Evolutionary conservation across 1,140 invertebrate species (phyloP).

Genomic region (Macrosteles quadrilineatus): DNA sequence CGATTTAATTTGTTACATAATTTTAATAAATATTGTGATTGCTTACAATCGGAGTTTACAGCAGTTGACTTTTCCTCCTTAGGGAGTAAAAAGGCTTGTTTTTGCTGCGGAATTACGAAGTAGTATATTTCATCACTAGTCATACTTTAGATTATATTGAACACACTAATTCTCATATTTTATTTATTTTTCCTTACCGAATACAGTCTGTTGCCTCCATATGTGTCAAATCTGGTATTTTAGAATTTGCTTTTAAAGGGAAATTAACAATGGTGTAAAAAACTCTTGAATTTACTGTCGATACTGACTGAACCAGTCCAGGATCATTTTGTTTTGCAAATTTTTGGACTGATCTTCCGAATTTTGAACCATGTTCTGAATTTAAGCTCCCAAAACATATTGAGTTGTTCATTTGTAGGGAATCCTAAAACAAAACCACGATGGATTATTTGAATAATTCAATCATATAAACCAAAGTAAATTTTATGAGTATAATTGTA

Average conservation of each 20-base stretch:
- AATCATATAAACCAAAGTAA: too few species aligned
- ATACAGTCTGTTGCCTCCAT: neutral
- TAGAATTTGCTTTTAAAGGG: neutral
- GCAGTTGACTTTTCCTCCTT: too few species aligned
- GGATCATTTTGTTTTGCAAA: neutral
- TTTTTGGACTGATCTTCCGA: constrained; percentile 2
- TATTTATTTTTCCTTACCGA: neutral
- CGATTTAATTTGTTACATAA: too few species aligned
- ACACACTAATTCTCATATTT: too few species aligned
- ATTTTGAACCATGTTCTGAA: constrained; percentile 8
- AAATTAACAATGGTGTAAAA: neutral
- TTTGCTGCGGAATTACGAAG: too few species aligned
- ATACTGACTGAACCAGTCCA: neutral
- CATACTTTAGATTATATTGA: too few species aligned
- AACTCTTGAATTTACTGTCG: neutral
- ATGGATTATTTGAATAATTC: too few species aligned
- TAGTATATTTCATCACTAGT: too few species aligned
- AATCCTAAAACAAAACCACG: constrained; percentile 8
- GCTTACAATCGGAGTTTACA: too few species aligned
- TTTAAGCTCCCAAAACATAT: neutral
- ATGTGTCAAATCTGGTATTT: neutral
- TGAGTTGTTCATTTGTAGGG: neutral
- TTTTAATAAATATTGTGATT: too few species aligned
- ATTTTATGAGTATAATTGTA: too few species aligned
- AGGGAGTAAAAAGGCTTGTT: too few species aligned